Percentiles rank a stretch among this genome's conserved stretches.
phyloP scores from a whole-genome alignment of 2,113 vertebrate species.

The Dasyurus viverrinus region DNA sequence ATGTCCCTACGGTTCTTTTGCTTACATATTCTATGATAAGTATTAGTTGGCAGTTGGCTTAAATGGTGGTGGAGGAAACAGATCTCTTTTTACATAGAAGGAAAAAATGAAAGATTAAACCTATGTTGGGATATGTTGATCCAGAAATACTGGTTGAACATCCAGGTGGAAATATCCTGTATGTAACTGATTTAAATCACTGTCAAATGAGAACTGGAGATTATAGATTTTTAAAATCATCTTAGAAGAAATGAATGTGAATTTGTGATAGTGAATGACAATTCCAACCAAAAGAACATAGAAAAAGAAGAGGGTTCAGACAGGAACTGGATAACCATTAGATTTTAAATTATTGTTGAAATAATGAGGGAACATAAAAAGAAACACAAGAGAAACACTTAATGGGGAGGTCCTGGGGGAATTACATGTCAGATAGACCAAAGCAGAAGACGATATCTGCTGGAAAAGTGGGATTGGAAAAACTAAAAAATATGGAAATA shows the following conservation, averaged over 20 bases:
- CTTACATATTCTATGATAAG: not conserved
- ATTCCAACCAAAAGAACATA: not conserved
- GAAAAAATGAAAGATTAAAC: not conserved
- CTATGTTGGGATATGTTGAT: not conserved
- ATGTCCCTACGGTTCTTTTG: not conserved
- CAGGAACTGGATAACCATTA: not conserved
- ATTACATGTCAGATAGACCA: not conserved
- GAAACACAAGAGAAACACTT: not conserved
- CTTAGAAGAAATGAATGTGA: not conserved
- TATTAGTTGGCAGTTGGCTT: not conserved
- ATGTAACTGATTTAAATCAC: not conserved
- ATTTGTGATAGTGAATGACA: not conserved
- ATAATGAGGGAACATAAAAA: not conserved
- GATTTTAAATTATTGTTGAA: not conserved
- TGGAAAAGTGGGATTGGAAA: not conserved
- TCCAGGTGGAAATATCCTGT: not conserved
- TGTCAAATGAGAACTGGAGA: not conserved
- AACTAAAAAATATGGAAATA: not conserved
- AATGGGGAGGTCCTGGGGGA: not conserved
- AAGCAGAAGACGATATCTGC: not conserved
- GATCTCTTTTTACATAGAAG: not conserved
- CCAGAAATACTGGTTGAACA: not conserved
- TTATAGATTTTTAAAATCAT: not conserved
- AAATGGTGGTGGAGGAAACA: not conserved
- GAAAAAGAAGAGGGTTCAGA: not conserved